These are phyloP conservation scores for Drosophila fungiperda DNA, from an alignment of 2,888 invertebrate species.

Conservation along the genomic window DNA sequence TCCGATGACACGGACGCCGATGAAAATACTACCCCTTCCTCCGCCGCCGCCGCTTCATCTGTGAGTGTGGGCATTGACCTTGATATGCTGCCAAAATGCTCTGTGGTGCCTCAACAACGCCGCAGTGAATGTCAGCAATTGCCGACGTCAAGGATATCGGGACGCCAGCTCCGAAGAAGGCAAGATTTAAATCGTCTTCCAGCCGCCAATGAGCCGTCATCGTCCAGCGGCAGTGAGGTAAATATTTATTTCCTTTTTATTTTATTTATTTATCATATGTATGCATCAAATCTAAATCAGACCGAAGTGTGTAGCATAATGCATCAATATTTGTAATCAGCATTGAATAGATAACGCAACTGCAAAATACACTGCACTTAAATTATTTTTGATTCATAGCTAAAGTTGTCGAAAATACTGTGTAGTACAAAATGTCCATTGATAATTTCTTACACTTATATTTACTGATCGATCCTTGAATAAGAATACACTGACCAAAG, in stretches of 20 bases:
- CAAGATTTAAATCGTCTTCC: constrained; percentile 34
- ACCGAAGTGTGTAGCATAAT: neutral
- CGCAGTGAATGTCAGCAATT: constrained; percentile 51
- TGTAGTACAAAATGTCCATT: neutral
- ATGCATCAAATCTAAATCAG: neutral
- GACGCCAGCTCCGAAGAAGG: constrained; percentile 53
- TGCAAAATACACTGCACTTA: neutral
- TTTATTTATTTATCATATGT: neutral
- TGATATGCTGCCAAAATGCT: constrained; percentile 67
- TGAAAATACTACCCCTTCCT: constrained; percentile 20
- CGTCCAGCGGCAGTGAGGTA: constrained; percentile 84
- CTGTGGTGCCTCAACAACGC: constrained; percentile 38
- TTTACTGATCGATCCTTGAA: neutral
- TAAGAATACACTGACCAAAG: neutral
- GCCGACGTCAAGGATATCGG: constrained; percentile 50
- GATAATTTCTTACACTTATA: neutral
- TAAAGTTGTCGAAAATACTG: neutral
- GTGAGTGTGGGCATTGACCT: constrained; percentile 43
- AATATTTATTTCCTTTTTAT: constrained; percentile 24
- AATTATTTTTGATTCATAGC: neutral
- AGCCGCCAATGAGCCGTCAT: constrained; percentile 51
- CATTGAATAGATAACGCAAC: neutral
- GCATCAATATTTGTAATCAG: neutral
- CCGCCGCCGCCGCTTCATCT: constrained; percentile 10
- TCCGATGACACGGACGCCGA: constrained; percentile 76